These are phyloP conservation scores for Intellagama lesueurii DNA, from an alignment of 2,797 vertebrate species.

Conservation along the genomic window DNA sequence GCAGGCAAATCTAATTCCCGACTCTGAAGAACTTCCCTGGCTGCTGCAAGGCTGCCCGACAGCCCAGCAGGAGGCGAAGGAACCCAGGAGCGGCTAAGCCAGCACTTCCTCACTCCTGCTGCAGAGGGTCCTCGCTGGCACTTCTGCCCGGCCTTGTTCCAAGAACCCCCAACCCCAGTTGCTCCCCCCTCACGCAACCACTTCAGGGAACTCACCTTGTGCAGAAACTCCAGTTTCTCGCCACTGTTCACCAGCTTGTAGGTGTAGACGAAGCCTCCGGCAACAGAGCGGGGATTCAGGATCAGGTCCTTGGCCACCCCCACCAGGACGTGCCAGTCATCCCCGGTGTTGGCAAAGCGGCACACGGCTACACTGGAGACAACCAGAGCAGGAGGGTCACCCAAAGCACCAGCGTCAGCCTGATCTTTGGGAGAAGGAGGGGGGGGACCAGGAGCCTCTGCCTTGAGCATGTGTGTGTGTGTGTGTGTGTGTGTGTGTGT, in stretches of 20 bases:
- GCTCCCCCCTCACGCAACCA: no score
- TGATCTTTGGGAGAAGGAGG: rapidly evolving
- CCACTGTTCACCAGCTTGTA: conserved; percentile 90
- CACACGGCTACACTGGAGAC: conserved; percentile 90
- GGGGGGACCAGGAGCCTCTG: background rate
- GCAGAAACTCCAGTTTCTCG: conserved; percentile 96
- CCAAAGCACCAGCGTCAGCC: rapidly evolving
- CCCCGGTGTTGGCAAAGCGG: conserved; percentile 90
- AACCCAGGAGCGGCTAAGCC: background rate
- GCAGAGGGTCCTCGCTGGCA: background rate
- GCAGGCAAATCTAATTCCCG: background rate
- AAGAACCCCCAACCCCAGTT: no score
- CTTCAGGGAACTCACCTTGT: conserved; percentile 85
- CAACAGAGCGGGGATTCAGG: conserved; percentile 92
- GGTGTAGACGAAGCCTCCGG: conserved; percentile 95
- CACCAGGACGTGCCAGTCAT: conserved; percentile 97
- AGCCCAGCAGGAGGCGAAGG: background rate
- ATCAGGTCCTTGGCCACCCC: conserved; percentile 97
- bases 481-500: no score
- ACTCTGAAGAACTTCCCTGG: no score
- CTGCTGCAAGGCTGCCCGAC: no score
- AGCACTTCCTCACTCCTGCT: background rate
- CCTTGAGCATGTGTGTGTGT: no score
- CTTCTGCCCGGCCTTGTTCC: no score
- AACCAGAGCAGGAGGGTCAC: background rate